These are phyloP conservation scores for Clupea harengus DNA, from an alignment of 2,113 vertebrate species.

Conservation along the genomic window DNA sequence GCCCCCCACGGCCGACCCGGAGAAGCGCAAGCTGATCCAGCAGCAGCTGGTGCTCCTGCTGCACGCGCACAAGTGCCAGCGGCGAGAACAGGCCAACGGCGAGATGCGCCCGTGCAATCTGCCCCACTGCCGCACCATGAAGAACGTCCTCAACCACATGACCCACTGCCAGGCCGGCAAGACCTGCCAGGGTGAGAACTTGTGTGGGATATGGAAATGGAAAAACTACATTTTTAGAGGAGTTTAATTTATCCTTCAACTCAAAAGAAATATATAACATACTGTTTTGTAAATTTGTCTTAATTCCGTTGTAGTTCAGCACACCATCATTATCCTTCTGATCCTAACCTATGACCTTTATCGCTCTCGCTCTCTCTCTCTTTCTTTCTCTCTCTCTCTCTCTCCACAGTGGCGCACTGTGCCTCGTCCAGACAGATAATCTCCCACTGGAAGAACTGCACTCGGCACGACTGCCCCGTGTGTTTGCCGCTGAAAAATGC, in stretches of 20 bases:
- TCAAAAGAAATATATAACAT: neutral
- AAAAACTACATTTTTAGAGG: neutral
- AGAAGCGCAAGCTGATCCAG: conserved; percentile 98
- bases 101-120: conserved; percentile 95
- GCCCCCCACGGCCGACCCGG: conserved; percentile 93
- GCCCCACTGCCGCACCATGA: conserved; percentile 98
- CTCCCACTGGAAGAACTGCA: conserved; percentile 99
- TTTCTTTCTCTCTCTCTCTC: neutral
- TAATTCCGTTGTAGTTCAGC: neutral
- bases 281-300: too few species aligned
- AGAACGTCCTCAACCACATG: conserved; percentile 99
- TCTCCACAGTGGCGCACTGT: conserved; percentile 87
- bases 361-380: neutral
- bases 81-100: conserved; percentile 93
- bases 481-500: conserved; percentile 98
- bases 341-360: neutral
- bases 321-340: neutral
- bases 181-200: conserved; percentile 89
- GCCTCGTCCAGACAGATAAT: conserved; percentile 99
- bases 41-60: conserved; percentile 96
- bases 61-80: conserved; percentile 98
- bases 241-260: neutral
- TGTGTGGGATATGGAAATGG: neutral
- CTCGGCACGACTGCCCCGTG: conserved; percentile 95
- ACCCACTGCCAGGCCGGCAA: conserved; percentile 99